Evolutionary conservation across 1,140 invertebrate species (phyloP), one percentile per base, ranked within the genome.

Genomic region (Sesamia nonagrioides): DNA sequence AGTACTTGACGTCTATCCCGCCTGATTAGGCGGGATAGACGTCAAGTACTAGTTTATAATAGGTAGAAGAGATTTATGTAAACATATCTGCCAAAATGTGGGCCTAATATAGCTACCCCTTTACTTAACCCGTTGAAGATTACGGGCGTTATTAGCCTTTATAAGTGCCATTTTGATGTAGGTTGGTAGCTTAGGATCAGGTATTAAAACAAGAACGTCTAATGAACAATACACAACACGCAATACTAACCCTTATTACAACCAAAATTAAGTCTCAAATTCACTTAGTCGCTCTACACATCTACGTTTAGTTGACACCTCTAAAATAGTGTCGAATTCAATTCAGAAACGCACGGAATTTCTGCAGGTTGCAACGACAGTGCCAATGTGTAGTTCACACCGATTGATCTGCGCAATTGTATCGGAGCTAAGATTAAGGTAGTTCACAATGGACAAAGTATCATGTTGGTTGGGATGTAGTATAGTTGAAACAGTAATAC

Each of bases 271-370:
- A 27, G 21, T 56, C 8, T 27, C 21, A 56, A 56, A 56, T 61
- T 61, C 35, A 13, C 33, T n/a, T 61, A 61, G 33, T 15, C 27
- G 8, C 8, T 15, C 18, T 33, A 11, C 50, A 11, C 3, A n/a
- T 52, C 15, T 52, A 17, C 8, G 50, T 17, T 52, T 52, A 17
- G 15, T 2, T 42, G 8, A 9, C 42, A 7, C 42, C 52, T 56
- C 56, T 60, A 45, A 18, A 66, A 66, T 71, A 71, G 58, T 37
- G 58, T 37, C 27, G 11, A 61, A 37, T 61, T 61, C 58, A 61
- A 61, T 61, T 17, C 13, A n/a, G 58, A 33, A 61, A 37, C 13
- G 33, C 35, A 48, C 13, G 21, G 52, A 18, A 45, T 21, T 17
- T 40, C 40, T 9, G 45, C 17, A 37, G 68, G 54, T 71, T 71